phyloP scores from a whole-genome alignment of 2,797 vertebrate species.

The Rallus crepitans region DNA sequence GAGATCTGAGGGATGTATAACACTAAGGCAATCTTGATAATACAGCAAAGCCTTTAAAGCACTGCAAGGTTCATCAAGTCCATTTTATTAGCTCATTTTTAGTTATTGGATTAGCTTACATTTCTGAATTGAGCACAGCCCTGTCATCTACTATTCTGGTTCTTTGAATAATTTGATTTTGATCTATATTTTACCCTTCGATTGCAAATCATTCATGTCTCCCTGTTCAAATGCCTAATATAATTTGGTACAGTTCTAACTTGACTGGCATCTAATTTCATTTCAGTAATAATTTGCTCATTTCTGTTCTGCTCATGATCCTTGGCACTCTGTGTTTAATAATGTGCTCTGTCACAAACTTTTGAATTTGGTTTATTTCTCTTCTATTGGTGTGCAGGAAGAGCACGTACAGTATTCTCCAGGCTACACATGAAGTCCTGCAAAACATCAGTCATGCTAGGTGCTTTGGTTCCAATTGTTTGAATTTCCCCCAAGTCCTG shows the following conservation, averaged over 20 bases:
- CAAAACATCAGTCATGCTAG: background rate
- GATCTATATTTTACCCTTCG: slow-evolving; percentile 7
- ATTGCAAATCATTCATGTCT: background rate
- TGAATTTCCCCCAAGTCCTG: background rate
- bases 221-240: background rate
- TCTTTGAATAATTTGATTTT: slow-evolving; percentile 27
- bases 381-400: background rate
- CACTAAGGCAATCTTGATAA: background rate
- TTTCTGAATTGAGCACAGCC: background rate
- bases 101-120: slow-evolving; percentile 32
- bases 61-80: background rate
- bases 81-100: slow-evolving; percentile 19
- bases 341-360: background rate
- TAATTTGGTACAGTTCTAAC: background rate
- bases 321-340: background rate
- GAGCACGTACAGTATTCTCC: background rate
- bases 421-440: background rate
- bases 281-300: slow-evolving; percentile 10
- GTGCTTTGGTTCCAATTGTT: background rate
- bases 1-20: background rate
- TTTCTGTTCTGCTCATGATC: background rate
- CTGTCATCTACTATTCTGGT: background rate
- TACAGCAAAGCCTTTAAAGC: background rate
- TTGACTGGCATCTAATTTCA: slow-evolving; percentile 22
- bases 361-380: background rate